Conservation (phyloP, 2,797 vertebrate species). For the Valencia hispanica region DNA sequence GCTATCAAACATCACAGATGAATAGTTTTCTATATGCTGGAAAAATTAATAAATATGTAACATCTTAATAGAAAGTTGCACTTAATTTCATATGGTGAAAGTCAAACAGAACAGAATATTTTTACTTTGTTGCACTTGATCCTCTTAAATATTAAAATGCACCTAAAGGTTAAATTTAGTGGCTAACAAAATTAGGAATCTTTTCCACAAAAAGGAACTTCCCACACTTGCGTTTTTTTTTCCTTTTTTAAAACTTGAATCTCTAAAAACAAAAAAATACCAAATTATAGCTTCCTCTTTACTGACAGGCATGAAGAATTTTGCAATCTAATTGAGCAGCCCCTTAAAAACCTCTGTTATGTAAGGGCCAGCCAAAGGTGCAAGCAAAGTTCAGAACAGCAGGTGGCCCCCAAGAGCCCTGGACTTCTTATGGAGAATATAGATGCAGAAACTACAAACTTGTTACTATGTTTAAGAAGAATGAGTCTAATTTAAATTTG, state of each 20-base stretch:
- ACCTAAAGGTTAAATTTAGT: background rate
- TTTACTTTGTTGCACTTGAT: background rate
- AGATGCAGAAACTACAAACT: background rate
- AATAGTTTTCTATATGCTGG: background rate
- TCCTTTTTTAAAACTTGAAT: background rate
- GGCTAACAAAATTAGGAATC: background rate
- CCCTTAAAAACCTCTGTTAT: background rate
- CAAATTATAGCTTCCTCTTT: background rate
- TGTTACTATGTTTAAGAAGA: too few relatives aligned
- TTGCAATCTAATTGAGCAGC: background rate
- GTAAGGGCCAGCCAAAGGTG: background rate
- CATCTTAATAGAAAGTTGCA: background rate
- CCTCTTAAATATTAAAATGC: background rate
- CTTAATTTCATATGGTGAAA: background rate
- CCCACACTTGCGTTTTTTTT: background rate
- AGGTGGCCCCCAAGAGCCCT: background rate
- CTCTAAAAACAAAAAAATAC: background rate
- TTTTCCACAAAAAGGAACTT: background rate
- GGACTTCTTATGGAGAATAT: too few relatives aligned
- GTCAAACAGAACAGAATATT: background rate
- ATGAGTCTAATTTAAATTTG: too few relatives aligned
- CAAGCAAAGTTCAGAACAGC: background rate
- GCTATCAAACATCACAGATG: background rate
- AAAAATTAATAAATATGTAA: background rate
- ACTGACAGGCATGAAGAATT: background rate